Percentiles rank a stretch among this genome's conserved stretches.
Evolutionary conservation across 2,797 vertebrate genomes (phyloP).

Genomic region (Alfaro cultratus): DNA sequence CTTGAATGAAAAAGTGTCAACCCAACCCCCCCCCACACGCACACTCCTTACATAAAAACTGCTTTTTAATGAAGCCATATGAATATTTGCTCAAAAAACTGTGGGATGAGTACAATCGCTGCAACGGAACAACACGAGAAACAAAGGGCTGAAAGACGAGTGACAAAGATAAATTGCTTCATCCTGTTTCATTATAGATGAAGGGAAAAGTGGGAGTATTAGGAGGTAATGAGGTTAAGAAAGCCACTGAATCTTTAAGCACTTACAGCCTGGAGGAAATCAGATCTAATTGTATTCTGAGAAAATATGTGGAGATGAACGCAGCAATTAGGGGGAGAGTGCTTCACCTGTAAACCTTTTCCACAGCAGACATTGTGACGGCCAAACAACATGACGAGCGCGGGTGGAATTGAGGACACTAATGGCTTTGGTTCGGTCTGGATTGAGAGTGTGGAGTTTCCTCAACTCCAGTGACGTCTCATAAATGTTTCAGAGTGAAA

Average conservation of each 20-base stretch:
- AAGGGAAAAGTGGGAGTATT: conserved; percentile 25
- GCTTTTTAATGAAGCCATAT: conserved; percentile 27
- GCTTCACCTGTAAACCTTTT: conserved; percentile 3
- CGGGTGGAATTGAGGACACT: background rate
- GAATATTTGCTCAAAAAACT: conserved; percentile 25
- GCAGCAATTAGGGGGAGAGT: background rate
- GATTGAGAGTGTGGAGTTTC: background rate
- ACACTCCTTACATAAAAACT: conserved; percentile 1
- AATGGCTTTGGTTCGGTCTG: background rate
- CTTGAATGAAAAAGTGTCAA: conserved; percentile 23
- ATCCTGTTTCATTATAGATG: conserved; percentile 24
- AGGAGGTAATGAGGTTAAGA: conserved; percentile 42
- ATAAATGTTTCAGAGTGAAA: background rate
- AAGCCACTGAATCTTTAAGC: conserved; percentile 22
- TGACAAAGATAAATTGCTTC: conserved; percentile 3
- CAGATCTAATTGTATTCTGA: conserved; percentile 26
- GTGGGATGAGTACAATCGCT: conserved; percentile 9
- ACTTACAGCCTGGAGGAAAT: conserved; percentile 25
- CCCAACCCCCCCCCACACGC: too few relatives aligned
- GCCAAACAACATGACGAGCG: background rate
- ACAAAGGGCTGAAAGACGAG: conserved; percentile 3
- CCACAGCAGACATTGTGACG: conserved; percentile 1
- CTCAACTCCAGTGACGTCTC: background rate
- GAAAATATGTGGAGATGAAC: conserved; percentile 36
- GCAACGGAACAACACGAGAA: conserved; percentile 11